These are phyloP conservation scores for Tricholauxania praeusta DNA, from an alignment of 2,888 invertebrate genomes.

Conservation along the genomic window DNA sequence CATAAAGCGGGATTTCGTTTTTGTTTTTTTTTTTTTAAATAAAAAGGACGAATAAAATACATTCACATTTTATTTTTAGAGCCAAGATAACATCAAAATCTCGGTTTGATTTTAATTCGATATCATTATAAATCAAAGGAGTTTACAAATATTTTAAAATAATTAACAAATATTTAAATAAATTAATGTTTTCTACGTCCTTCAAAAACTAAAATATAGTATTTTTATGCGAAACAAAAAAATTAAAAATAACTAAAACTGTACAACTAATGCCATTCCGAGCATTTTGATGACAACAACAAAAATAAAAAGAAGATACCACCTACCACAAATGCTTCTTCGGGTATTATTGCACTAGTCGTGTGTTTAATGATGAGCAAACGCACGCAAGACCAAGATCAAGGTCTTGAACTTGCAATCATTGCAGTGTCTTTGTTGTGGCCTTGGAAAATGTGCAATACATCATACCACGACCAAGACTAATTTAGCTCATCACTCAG, in stretches of 20 bases:
- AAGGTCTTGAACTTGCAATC: neutral
- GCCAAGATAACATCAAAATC: neutral
- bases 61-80: constrained; percentile 1
- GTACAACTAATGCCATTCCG: constrained; percentile 5
- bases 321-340: too few species aligned
- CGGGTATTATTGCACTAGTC: too few species aligned
- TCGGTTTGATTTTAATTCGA: constrained; percentile 4
- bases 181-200: constrained; percentile 10
- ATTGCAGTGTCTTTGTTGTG: neutral
- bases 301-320: neutral
- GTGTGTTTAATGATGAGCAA: too few species aligned
- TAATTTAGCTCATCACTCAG: too few species aligned
- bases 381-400: too few species aligned
- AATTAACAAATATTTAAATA: constrained; percentile 26
- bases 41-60: constrained; percentile 12
- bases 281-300: constrained; percentile 30
- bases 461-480: too few species aligned
- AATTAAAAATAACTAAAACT: neutral
- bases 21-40: constrained; percentile 9
- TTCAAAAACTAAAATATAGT: neutral
- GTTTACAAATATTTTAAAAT: constrained; percentile 22
- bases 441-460: too few species aligned
- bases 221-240: too few species aligned
- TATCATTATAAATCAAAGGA: neutral
- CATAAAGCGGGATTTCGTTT: neutral